phyloP scores from a whole-genome alignment of 2,888 invertebrate species.

The Asteroscopus sphinx region DNA sequence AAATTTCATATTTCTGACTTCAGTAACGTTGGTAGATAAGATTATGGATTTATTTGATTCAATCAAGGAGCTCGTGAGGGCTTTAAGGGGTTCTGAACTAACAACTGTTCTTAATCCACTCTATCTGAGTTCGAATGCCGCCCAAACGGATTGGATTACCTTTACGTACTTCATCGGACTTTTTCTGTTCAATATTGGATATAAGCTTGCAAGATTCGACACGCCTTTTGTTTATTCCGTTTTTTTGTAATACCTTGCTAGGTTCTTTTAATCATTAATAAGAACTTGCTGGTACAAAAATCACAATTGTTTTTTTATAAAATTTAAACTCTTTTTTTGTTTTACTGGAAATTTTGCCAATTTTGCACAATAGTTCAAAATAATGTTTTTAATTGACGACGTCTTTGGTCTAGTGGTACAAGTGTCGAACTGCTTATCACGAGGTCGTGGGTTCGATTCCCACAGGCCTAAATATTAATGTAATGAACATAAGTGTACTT shows the following conservation, averaged over 20 bases:
- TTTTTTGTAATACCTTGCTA: slow-evolving; percentile 16
- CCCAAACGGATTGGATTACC: slow-evolving; percentile 65
- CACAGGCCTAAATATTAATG: too few relatives aligned
- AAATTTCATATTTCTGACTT: slow-evolving; percentile 71
- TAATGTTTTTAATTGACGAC: too few relatives aligned
- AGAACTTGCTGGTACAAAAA: too few relatives aligned
- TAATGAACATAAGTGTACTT: too few relatives aligned
- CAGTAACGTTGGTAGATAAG: slow-evolving; percentile 56
- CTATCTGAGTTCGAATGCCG: slow-evolving; percentile 60
- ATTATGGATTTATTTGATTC: slow-evolving; percentile 67
- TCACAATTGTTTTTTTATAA: too few relatives aligned
- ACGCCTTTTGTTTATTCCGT: slow-evolving; percentile 41
- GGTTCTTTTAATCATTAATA: background rate
- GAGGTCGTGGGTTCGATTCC: too few relatives aligned
- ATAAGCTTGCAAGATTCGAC: slow-evolving; percentile 49
- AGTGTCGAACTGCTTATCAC: too few relatives aligned
- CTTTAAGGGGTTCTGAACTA: slow-evolving; percentile 61
- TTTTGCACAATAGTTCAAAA: too few relatives aligned
- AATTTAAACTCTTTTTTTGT: too few relatives aligned
- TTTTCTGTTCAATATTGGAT: slow-evolving; percentile 61
- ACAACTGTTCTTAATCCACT: slow-evolving; percentile 64
- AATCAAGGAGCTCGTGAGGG: slow-evolving; percentile 56
- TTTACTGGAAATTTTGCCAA: too few relatives aligned
- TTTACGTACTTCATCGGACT: slow-evolving; percentile 59
- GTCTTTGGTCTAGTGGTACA: too few relatives aligned